Percentiles rank a stretch among this genome's conserved stretches.
Evolutionary conservation across 2,888 invertebrate genomes (phyloP).

Genomic region (Ormyrus nitidulus): DNA sequence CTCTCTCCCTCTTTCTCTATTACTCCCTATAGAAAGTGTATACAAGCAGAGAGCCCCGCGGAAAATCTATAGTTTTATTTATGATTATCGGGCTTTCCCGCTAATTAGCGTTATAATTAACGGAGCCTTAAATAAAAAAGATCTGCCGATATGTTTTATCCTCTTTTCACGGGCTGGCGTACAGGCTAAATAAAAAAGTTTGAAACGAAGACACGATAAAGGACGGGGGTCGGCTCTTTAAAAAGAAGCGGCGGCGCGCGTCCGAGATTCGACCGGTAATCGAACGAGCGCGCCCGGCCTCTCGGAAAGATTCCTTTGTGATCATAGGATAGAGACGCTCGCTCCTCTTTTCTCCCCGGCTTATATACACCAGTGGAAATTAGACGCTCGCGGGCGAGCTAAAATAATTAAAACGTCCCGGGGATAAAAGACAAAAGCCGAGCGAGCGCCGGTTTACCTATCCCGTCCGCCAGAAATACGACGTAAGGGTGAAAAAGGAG

Average conservation of each 20-base stretch:
- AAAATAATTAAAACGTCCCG: slow-evolving; percentile 74
- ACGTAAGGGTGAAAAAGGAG: slow-evolving; percentile 68
- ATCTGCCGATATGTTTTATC: background rate
- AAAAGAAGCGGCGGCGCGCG: background rate
- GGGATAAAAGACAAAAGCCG: slow-evolving; percentile 70
- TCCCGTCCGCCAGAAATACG: slow-evolving; percentile 59
- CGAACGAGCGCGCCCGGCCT: slow-evolving; percentile 47
- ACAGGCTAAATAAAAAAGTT: too few species aligned
- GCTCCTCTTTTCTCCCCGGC: slow-evolving; percentile 23
- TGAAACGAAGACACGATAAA: slow-evolving; percentile 40
- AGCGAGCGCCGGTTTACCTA: slow-evolving; percentile 65
- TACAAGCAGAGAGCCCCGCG: background rate
- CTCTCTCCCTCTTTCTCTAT: background rate
- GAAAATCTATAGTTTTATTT: background rate
- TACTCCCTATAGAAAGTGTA: background rate
- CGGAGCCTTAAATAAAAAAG: background rate
- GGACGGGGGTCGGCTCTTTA: background rate
- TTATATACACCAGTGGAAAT: slow-evolving; percentile 65
- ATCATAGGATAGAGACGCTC: slow-evolving; percentile 50
- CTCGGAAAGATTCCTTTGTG: slow-evolving; percentile 54
- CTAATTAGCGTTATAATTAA: slow-evolving; percentile 5
- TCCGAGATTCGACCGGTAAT: slow-evolving; percentile 54
- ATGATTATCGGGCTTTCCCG: background rate
- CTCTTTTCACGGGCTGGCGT: too few species aligned
- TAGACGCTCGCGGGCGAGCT: slow-evolving; percentile 72